Base-by-base conservation (phyloP, 2,113 vertebrate species). In the Cromileptes altivelis region DNA sequence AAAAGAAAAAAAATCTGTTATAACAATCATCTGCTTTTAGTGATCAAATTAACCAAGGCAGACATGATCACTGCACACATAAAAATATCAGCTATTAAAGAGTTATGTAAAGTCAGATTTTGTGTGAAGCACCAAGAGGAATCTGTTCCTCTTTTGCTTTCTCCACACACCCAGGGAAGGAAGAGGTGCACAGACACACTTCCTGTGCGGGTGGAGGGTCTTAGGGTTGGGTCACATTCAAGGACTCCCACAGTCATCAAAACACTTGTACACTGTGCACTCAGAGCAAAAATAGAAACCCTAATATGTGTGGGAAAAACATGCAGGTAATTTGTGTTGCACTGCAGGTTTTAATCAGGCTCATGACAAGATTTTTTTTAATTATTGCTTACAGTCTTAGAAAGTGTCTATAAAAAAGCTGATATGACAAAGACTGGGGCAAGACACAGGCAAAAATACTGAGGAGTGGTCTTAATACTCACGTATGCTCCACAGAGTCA, bases 401-500 rank as follows among this genome's bases (percentile, higher is more conserved):
- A 62, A 37, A 37, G 33, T 7, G 33, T 37, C 33, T 37, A 37
- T 37, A 37, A 14, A 49, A 49, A 49, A 14, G 4, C 12, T 0
- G 14, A 15, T 14, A 14, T 49, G 47, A 49, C 47, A 49, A 49
- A 49, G 47, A 14, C 47, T 49, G 47, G 47, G 47, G 13, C 47
- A 49, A 15, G 47, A 14, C 47, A 49, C 14, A 15, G 40, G 23
- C 15, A 45, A 14, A 13, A 64, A 49, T 14, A 13, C 2, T 11
- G 4, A 25, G 21, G 4, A 3, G 52, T 8, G 17, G 2, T 45
- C 3, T 17, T 19, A 8, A 58, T 65, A 96, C 98, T 97, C 89
- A 98, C 98, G 96, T 92, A 5, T 96, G 96, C 70, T 98, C 97
- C 49, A 95, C 79, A 12, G 97, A 93, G 69, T 98, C 98, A 1